These are phyloP conservation scores for Desmophyllum pertusum DNA, from an alignment of 92 coral and sea anemone species.

Conservation along the genomic window DNA sequence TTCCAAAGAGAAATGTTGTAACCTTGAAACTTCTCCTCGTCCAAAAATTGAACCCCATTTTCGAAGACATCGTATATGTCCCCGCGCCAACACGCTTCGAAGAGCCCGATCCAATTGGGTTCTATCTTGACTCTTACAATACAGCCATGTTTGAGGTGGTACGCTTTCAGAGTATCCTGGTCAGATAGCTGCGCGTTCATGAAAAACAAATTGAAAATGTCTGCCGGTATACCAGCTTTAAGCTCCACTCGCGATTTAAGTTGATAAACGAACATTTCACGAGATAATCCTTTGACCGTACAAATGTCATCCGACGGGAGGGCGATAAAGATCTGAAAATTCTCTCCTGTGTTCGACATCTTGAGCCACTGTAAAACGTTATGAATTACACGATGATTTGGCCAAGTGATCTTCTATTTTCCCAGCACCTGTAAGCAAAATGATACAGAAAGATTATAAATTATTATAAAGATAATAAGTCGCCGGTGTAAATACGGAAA, in stretches of 20 bases:
- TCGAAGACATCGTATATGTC: slow-evolving; percentile 91
- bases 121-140: slow-evolving; percentile 83
- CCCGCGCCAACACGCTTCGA: slow-evolving; percentile 94
- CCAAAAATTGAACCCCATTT: slow-evolving; percentile 89
- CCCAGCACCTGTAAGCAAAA: slow-evolving; percentile 23
- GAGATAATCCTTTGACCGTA: slow-evolving; percentile 63
- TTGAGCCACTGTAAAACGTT: not conserved
- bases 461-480: not conserved
- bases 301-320: slow-evolving; percentile 89
- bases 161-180: slow-evolving; percentile 58
- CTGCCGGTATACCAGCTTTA: slow-evolving; percentile 93
- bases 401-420: not conserved
- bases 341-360: slow-evolving; percentile 33
- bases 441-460: not conserved
- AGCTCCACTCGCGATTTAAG: slow-evolving; percentile 89
- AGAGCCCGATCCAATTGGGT: slow-evolving; percentile 74
- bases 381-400: not conserved
- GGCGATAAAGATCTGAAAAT: slow-evolving; percentile 79
- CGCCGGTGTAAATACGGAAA: not conserved
- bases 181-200: slow-evolving; percentile 85
- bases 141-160: slow-evolving; percentile 84
- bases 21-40: slow-evolving; percentile 61
- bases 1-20: slow-evolving; percentile 88
- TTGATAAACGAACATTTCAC: slow-evolving; percentile 70
- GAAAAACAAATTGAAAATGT: slow-evolving; percentile 79